These are phyloP conservation scores for Progne subis DNA, from an alignment of 2,113 vertebrate genomes.

Conservation along the genomic window DNA sequence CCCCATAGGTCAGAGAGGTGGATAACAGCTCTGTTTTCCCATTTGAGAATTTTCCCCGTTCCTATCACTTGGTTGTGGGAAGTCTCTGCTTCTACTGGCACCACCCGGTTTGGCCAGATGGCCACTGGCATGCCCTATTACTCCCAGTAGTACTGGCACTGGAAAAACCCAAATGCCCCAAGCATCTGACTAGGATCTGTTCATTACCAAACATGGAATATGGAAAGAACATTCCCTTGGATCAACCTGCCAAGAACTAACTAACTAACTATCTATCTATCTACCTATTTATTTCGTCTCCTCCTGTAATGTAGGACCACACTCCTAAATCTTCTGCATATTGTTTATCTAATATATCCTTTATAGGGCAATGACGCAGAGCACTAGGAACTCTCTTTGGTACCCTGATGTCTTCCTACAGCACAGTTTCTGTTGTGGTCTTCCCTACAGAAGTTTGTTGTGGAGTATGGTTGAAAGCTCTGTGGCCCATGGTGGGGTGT, in stretches of 20 bases:
- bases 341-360: not conserved
- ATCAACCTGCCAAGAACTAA: not conserved
- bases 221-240: not conserved
- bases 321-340: not conserved
- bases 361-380: not conserved
- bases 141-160: not conserved
- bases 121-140: not conserved
- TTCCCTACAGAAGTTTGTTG: not conserved
- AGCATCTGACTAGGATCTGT: not conserved
- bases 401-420: not conserved
- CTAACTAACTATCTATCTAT: not conserved
- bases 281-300: not conserved
- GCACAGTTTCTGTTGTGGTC: not conserved
- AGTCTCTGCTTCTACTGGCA: not conserved
- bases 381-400: not conserved
- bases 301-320: not conserved
- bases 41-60: not conserved
- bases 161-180: not conserved
- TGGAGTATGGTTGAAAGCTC: not conserved
- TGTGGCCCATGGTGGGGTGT: not conserved
- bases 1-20: not conserved
- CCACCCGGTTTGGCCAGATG: not conserved
- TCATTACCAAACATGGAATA: not conserved
- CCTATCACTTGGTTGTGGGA: not conserved
- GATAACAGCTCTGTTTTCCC: not conserved